Evolutionary conservation across 1,140 invertebrate genomes (phyloP), one percentile per base, ranked within the genome.

Genomic region (Drosophila eugracilis): DNA sequence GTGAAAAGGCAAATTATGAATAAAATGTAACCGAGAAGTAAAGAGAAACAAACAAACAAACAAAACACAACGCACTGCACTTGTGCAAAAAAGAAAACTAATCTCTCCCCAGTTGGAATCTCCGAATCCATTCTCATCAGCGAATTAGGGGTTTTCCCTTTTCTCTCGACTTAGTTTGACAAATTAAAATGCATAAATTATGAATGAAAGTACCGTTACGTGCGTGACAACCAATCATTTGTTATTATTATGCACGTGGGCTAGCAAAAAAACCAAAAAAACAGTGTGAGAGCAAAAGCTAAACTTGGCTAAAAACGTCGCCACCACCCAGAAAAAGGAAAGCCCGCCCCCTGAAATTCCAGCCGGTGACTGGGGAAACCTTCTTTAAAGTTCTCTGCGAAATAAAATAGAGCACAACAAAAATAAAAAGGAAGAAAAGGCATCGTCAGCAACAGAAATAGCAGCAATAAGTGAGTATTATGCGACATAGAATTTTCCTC

Each of bases 171-270:
- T 74, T 79, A 59, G 58, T 71, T 89, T 86, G 86, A 89, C 80
- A 89, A 89, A 89, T 89, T 81, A 81, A 89, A 89, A 85, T 89
- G 80, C 77, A 89, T 89, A 89, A 89, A 89, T 89, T 89, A 89
- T 89, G 78, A 89, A 85, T 78, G 66, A 89, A 89, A 89, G 80
- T 85, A 89, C 60, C 85, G 77, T 89, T 89, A 81, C 86, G 80
- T 89, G 86, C 86, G 86, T 89, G 86, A 69, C 86, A 86, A 89
- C 66, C 71, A 81, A 89, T 86, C 69, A 89, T 89, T 89, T 89
- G 85, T 89, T 89, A 89, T 89, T 89, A 81, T 84, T 89, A 81
- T 81, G 83, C 83, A 86, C 83, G 83, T 78, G 83, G 60, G 83
- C 65, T 73, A 78, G 24, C 49, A 14, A 45, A 49, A 53, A 32